Evolutionary conservation across 2,113 vertebrate species (phyloP).

Genomic region (Cryptomyrus ogoouensis): DNA sequence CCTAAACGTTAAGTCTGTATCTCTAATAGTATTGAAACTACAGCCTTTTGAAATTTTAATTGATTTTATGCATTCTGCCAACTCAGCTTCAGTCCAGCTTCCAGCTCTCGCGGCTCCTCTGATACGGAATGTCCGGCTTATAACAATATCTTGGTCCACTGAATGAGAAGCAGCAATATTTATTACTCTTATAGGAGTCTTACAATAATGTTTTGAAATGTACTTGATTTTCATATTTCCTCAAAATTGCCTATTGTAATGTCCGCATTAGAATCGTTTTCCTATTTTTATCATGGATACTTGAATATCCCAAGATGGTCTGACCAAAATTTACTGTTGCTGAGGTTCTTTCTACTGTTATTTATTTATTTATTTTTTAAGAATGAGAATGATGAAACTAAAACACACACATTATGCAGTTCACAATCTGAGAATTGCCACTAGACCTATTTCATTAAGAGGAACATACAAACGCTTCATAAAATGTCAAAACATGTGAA

Average conservation of each 20-base stretch:
- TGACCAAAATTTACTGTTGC: background rate
- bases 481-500: background rate
- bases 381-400: background rate
- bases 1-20: background rate
- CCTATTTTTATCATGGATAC: background rate
- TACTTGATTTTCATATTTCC: background rate
- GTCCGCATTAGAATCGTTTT: background rate
- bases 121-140: background rate
- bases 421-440: background rate
- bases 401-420: background rate
- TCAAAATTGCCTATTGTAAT: background rate
- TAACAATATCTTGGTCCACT: background rate
- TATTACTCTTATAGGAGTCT: background rate
- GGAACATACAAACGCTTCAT: background rate
- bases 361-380: background rate
- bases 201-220: background rate
- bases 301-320: background rate
- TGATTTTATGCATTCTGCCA: background rate
- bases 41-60: background rate
- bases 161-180: background rate
- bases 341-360: background rate
- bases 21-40: background rate
- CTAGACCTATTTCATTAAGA: background rate
- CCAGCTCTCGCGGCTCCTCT: background rate
- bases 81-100: background rate